Base-by-base conservation (phyloP, 2,113 vertebrate species). In the Argyrosomus japonicus region DNA sequence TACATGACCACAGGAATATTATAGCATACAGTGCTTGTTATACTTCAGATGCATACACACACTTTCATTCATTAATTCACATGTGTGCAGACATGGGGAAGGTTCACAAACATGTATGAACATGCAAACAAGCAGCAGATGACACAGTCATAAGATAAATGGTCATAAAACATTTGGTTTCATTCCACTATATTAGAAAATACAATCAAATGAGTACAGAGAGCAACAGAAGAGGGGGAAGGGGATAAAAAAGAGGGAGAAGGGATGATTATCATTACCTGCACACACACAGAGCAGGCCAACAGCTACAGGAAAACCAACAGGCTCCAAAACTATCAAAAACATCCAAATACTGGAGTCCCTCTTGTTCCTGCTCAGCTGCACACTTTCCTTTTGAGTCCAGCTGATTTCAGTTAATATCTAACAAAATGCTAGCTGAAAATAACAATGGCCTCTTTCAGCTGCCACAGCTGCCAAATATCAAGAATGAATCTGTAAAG, bases 301-400 rank as follows among this genome's bases (percentile, higher is more conserved):
- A 71, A 81, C 72, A 77, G 58, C 2, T 56, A 8, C 70, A 67
- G 56, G 43, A 81, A 86, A 70, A 68, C 23, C 25, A 50, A 0
- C 32, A 72, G 48, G 48, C 65, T 79, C 27, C 50, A 73, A 63
- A 82, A 62, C 64, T 51, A 27, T 62, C 43, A 21, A 36, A 82
- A 78, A 47, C 53, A 56, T 62, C 32, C n/a, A 50, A 25, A 70
- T 45, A n/a, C 32, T 50, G 40, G 43, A 81, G 64, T 67, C 17
- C 64, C 51, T 43, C 36, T 61, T 43, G 13, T 27, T 57, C 51
- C 63, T 58, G 61, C 57, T 27, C 15, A 1, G n/a, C 32, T 60
- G 53, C 72, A 63, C 40, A n/a, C 27, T 40, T 76, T 50, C 57
- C 40, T 8, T 61, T 68, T 77, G 36, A 40, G 36, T 14, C 3